Conservation (phyloP, 2,113 vertebrate genomes). For the Catharus fuscescens region DNA sequence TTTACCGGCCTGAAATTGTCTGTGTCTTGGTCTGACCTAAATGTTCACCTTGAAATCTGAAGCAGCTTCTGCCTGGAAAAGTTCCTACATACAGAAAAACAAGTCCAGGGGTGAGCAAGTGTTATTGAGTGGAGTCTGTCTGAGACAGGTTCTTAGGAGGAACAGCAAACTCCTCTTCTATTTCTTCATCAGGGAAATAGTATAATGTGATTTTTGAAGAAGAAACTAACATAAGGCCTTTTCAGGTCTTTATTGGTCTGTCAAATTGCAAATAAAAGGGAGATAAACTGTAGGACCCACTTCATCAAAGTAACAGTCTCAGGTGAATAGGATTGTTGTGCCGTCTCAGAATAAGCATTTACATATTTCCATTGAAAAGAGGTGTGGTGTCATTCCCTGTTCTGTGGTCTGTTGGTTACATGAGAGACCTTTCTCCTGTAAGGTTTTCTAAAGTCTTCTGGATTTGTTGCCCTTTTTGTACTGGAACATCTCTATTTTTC, state of each 20-base stretch:
- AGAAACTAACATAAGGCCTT: neutral
- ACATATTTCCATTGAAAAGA: neutral
- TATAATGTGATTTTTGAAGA: neutral
- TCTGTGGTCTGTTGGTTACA: neutral
- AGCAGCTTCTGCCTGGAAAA: neutral
- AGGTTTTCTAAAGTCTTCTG: neutral
- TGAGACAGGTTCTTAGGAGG: neutral
- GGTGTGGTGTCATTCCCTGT: neutral
- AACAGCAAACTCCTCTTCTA: neutral
- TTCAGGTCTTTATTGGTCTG: neutral
- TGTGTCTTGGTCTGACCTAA: neutral
- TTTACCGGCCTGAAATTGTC: neutral
- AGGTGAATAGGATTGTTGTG: neutral
- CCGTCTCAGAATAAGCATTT: neutral
- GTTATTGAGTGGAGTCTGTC: neutral
- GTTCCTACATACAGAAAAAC: neutral
- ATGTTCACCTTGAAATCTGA: neutral
- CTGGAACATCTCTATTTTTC: neutral
- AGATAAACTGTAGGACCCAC: neutral
- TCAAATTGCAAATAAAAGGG: neutral
- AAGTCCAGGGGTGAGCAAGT: neutral
- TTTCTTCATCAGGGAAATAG: neutral
- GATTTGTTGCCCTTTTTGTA: neutral
- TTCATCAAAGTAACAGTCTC: neutral
- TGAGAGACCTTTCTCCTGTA: neutral